phyloP scores from a whole-genome alignment of 2,888 invertebrate species.

The Athripsodes cinereus region DNA sequence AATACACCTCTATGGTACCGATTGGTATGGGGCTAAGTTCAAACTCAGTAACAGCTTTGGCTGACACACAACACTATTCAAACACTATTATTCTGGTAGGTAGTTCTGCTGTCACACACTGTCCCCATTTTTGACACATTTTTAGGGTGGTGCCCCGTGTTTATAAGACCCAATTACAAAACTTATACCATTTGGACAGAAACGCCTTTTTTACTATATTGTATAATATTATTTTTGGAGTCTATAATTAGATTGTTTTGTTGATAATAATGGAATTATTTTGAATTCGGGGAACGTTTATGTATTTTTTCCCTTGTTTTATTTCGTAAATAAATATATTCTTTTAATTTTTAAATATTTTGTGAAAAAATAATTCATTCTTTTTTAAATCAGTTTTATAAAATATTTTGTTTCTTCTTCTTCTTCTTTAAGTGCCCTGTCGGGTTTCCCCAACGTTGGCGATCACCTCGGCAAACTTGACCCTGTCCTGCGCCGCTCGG shows the following conservation, averaged over 20 bases:
- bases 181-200: neutral
- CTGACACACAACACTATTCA: neutral
- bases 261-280: neutral
- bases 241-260: neutral
- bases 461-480: no score
- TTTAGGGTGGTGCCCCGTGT: neutral
- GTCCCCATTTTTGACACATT: constrained; percentile 1
- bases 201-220: neutral
- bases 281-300: no score
- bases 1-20: no score
- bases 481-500: no score
- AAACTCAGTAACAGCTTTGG: neutral
- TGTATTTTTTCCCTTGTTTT: no score
- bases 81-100: neutral
- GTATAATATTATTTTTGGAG: neutral
- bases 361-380: no score
- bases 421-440: no score
- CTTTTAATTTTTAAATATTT: no score
- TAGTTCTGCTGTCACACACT: neutral
- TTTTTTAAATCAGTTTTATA: no score
- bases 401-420: no score
- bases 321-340: no score
- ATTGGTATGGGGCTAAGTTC: neutral
- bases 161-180: neutral
- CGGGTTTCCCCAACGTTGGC: no score